These are phyloP conservation scores for Magallana nippona DNA, from an alignment of 2,888 invertebrate genomes.

Conservation along the genomic window DNA sequence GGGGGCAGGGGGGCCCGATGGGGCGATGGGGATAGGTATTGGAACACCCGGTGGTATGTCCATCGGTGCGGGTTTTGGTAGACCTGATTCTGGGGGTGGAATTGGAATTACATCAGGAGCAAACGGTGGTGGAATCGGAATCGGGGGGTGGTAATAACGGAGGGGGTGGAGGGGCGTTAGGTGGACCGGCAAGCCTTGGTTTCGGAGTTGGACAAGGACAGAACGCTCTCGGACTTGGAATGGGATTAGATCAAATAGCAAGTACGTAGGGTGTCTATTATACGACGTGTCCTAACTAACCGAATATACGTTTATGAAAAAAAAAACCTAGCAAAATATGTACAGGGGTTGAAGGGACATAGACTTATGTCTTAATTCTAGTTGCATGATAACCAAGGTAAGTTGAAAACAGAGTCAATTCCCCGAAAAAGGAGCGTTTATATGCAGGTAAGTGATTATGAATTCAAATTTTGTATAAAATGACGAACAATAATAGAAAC, in stretches of 20 bases:
- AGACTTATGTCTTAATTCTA: no score
- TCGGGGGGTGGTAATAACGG: constrained; percentile 1
- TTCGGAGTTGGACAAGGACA: constrained; percentile 25
- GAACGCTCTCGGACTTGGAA: constrained; percentile 20
- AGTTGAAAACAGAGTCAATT: neutral
- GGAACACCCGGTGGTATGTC: neutral
- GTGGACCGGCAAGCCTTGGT: neutral
- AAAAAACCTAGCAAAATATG: neutral
- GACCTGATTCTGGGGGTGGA: neutral
- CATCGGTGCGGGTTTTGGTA: constrained; percentile 4
- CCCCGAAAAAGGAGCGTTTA: no score
- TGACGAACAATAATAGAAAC: neutral
- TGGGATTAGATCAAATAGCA: constrained; percentile 31
- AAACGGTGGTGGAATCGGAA: neutral
- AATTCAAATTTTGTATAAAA: no score
- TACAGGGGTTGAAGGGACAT: no score
- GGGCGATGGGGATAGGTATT: constrained; percentile 5
- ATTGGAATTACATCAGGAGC: constrained; percentile 6
- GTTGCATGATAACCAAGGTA: neutral
- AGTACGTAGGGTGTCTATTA: neutral
- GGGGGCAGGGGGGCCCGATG: constrained; percentile 14
- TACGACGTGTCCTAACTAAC: neutral
- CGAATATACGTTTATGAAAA: neutral
- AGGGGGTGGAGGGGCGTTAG: constrained; percentile 4
- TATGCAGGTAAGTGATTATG: no score